Evolutionary conservation across 2,888 invertebrate genomes (phyloP).

Genomic region (Leucophenga montana): DNA sequence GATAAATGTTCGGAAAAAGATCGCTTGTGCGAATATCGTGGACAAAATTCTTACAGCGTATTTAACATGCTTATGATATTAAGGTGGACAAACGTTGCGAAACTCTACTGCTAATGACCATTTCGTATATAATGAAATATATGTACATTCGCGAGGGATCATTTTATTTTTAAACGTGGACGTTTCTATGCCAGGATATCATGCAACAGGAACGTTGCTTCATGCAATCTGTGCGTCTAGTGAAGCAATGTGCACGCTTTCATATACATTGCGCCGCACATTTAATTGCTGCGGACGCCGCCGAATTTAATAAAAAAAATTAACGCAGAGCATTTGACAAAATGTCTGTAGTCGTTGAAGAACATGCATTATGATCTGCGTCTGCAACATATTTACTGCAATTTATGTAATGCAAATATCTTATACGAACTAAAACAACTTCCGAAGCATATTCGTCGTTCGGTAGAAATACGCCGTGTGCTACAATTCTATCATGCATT

Average conservation of each 20-base stretch:
- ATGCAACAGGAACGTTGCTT: slow-evolving; percentile 96
- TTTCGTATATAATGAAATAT: slow-evolving; percentile 89
- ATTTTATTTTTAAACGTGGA: slow-evolving; percentile 97
- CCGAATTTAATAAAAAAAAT: slow-evolving; percentile 95
- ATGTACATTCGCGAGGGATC: slow-evolving; percentile 92
- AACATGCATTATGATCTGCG: slow-evolving; percentile 95
- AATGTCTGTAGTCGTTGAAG: slow-evolving; percentile 95
- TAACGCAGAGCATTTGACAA: slow-evolving; percentile 96
- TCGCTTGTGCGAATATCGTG: slow-evolving; percentile 83
- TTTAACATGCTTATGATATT: slow-evolving; percentile 83
- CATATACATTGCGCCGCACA: slow-evolving; percentile 95
- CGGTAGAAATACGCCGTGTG: slow-evolving; percentile 84
- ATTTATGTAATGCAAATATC: slow-evolving; percentile 90
- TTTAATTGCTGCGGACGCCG: slow-evolving; percentile 88
- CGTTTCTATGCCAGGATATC: slow-evolving; percentile 96
- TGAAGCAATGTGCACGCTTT: slow-evolving; percentile 97
- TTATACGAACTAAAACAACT: slow-evolving; percentile 89
- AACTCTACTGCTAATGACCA: slow-evolving; percentile 85
- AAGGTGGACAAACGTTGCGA: slow-evolving; percentile 97
- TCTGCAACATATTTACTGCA: slow-evolving; percentile 80
- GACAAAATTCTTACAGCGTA: slow-evolving; percentile 83
- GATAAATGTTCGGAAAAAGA: slow-evolving; percentile 99
- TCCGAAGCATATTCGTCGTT: slow-evolving; percentile 83
- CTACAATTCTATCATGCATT: slow-evolving; percentile 87
- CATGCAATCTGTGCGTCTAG: slow-evolving; percentile 83